These are phyloP conservation scores for Pterois miles DNA, from an alignment of 2,797 vertebrate species.

Conservation along the genomic window DNA sequence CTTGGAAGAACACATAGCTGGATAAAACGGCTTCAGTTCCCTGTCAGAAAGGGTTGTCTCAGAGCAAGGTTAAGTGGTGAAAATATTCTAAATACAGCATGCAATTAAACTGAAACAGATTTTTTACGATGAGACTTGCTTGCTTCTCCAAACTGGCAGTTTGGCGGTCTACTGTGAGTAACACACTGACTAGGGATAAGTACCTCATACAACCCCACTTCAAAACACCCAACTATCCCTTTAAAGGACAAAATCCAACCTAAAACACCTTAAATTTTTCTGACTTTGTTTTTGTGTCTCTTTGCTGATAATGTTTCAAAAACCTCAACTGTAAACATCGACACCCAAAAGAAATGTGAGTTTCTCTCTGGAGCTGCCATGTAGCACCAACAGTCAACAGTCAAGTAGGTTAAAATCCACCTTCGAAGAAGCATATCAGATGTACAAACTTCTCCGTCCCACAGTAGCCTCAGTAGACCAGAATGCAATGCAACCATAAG, in stretches of 20 bases:
- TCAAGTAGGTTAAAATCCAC: conserved; percentile 21
- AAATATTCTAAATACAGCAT: too few species aligned
- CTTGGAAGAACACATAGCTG: too few species aligned
- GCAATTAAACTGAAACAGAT: not conserved
- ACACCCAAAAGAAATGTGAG: conserved; percentile 11
- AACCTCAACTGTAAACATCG: conserved; percentile 54
- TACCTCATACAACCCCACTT: not conserved
- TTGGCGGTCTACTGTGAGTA: not conserved
- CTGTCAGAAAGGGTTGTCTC: not conserved
- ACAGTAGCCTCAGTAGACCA: conserved; percentile 11
- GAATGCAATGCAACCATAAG: conserved; percentile 11
- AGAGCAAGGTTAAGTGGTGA: not conserved
- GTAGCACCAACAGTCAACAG: conserved; percentile 60
- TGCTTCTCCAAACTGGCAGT: too few species aligned
- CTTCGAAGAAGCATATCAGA: conserved; percentile 10
- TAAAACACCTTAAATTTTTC: not conserved
- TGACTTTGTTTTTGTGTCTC: not conserved
- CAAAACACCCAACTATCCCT: not conserved
- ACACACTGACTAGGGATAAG: not conserved
- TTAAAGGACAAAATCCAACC: not conserved
- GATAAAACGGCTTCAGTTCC: not conserved
- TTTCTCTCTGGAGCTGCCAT: conserved; percentile 45
- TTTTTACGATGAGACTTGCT: too few species aligned
- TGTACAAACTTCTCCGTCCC: not conserved
- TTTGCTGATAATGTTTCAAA: conserved; percentile 17